Conservation (phyloP, 92 coral and sea anemone genomes). For the Paragorgia papillata region DNA sequence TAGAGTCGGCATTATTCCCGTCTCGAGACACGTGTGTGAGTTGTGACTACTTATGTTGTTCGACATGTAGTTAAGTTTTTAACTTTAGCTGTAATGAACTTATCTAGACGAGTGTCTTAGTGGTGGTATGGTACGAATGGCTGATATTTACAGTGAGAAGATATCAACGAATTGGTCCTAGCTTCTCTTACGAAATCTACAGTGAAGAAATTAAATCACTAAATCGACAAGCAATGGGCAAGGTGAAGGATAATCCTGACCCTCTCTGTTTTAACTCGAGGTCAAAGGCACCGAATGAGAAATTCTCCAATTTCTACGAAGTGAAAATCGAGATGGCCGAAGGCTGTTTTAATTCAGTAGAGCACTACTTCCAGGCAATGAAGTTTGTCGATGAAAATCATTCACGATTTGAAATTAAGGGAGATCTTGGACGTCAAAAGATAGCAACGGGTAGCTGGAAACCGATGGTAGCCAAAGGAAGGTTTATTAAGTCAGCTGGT, state of each 20-base stretch:
- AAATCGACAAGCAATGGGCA: too few relatives aligned
- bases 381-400: constrained; percentile 81
- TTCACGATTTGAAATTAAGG: constrained; percentile 66
- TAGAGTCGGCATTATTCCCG: too few relatives aligned
- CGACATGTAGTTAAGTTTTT: too few relatives aligned
- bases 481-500: constrained; percentile 83
- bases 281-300: constrained; percentile 60
- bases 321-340: constrained; percentile 79
- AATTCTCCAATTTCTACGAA: constrained; percentile 82
- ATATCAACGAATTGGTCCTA: too few relatives aligned
- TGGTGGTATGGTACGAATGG: too few relatives aligned
- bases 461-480: constrained; percentile 55
- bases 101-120: too few relatives aligned
- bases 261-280: constrained; percentile 62
- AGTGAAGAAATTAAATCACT: too few relatives aligned
- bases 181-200: too few relatives aligned
- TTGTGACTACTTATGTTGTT: too few relatives aligned
- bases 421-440: constrained; percentile 47
- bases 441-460: constrained; percentile 7
- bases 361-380: constrained; percentile 90
- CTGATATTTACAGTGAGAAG: too few relatives aligned
- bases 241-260: constrained; percentile 14
- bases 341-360: constrained; percentile 86
- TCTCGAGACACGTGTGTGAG: too few relatives aligned
- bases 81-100: too few relatives aligned